Evolutionary conservation across 53 echinoderm and acorn worm species (phyloP), one percentile per base, ranked within the genome.

Genomic region (Hippasteria phrygiana): DNA sequence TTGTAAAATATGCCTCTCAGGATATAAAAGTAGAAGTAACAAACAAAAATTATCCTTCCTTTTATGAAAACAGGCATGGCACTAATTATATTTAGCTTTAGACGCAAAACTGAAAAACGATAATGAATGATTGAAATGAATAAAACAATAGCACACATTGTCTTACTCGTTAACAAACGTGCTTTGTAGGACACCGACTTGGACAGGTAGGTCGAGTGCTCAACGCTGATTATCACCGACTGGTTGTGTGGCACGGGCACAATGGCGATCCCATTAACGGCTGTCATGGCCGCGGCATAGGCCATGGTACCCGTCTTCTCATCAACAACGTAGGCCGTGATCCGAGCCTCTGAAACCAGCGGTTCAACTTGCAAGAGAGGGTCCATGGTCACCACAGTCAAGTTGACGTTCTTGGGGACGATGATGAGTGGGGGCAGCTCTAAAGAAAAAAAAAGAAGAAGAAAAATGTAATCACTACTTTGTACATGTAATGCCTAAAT

Each of bases 241-340:
- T 91, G 59, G 91, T 96, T 96, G 87, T 96, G 94, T 2, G 94
- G 96, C 6, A 94, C 94, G 5, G 88, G 51, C 2, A 96, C 1
- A 1, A 34, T 74, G 18, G 88, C 88, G 51, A 96, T 74, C 4
- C 96, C 96, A 72, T 91, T 91, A 26, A 88, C 80, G 31, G 80
- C 94, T 3, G 94, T 92, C 13, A 65, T 0, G 0, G 94, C 93
- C 2, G 88, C 73, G 3, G 88, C 94, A 47, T 78, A 77, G 8
- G 12, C 5, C 29, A 31, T 38, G 22, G 94, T 92, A 8, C 96
- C 96, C 2, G 14, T 62, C 5, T 41, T 74, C 59, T 85, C 27
- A 34, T 96, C 96, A 20, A 87, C 86, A 2, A 91, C 69, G 35
- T 73, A 89, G 27, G 77, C 89, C 0, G 66, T 64, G 53, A 96